A percentile compares a stretch with the other conserved stretches of the same genome.
phyloP scores from a whole-genome alignment of 2,888 invertebrate species.

The Mimachlamys varia region DNA sequence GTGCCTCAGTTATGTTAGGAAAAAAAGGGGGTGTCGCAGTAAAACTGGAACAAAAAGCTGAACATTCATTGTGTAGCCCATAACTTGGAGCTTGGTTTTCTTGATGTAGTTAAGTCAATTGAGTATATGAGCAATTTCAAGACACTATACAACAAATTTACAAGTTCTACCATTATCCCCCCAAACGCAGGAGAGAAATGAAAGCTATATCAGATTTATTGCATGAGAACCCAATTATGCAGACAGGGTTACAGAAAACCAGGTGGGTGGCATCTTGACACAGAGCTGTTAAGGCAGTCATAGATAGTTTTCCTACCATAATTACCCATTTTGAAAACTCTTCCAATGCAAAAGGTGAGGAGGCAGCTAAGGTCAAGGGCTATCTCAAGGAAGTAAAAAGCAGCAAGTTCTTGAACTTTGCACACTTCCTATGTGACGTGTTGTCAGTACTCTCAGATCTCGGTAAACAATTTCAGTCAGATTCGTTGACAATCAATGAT shows the following conservation, averaged over 20 bases:
- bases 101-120: slow-evolving; percentile 37
- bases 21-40: slow-evolving; percentile 34
- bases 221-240: background rate
- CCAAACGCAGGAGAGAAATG: slow-evolving; percentile 9
- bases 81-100: background rate
- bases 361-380: background rate
- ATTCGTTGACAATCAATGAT: background rate
- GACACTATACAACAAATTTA: slow-evolving; percentile 32
- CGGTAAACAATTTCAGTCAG: background rate
- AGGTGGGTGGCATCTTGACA: slow-evolving; percentile 28
- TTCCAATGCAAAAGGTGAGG: slow-evolving; percentile 24
- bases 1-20: slow-evolving; percentile 40
- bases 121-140: slow-evolving; percentile 37
- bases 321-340: slow-evolving; percentile 40
- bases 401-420: background rate
- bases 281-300: background rate
- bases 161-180: slow-evolving; percentile 38
- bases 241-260: slow-evolving; percentile 39
- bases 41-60: slow-evolving; percentile 25
- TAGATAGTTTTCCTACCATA: slow-evolving; percentile 20
- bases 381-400: background rate
- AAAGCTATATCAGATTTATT: slow-evolving; percentile 20
- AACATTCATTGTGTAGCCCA: slow-evolving; percentile 39
- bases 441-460: background rate
- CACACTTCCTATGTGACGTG: slow-evolving; percentile 24